Evolutionary conservation across 1,140 invertebrate genomes (phyloP), one percentile per base, ranked within the genome.

Genomic region (Dufourea novaeangliae): DNA sequence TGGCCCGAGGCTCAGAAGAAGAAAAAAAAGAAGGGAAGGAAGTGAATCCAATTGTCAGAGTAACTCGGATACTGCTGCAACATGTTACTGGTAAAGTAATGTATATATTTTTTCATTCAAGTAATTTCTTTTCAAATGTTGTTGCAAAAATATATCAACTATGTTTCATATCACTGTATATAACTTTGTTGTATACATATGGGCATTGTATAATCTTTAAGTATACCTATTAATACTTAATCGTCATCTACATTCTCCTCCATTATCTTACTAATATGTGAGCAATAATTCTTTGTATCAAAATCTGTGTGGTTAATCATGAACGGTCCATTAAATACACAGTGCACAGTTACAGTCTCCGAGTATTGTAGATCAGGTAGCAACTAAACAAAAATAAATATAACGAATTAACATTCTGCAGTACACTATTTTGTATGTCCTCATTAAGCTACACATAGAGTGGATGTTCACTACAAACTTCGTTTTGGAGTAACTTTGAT

Each of bases 1-100:
- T 97, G 96, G 94, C 95, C 96, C 22, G 96, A 97, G 76, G 95
- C 94, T 2, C 95, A 95, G 82, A 97, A 97, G 89, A 97, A 97
- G 88, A 96, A 96, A 90, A 96, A 96, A 86, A 93, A 92, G 52
- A 69, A 69, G 10, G 82, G 94, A 94, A 67, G 95, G 95, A 86
- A 94, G 77, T 91, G 85, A 90, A 69, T 41, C 63, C 12, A 44
- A 34, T 4, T 37, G 12, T 34, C 2, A 20, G 3, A 29, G 54
- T 59, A 11, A 27, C 6, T 46, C 11, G 52, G 4, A 34, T 25
- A 22, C 4, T 37, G 6, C 2, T 39, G 50, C 0, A 39, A 46
- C 11, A 52, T 32, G 12, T 25, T 78, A 59, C n/a, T 29, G n/a
- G 12, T 25, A 76, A 76, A 44, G 70, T 39, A n/a, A 66, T 66